Evolutionary conservation across 2,113 vertebrate genomes (phyloP).

Genomic region (Piliocolobus tephrosceles): DNA sequence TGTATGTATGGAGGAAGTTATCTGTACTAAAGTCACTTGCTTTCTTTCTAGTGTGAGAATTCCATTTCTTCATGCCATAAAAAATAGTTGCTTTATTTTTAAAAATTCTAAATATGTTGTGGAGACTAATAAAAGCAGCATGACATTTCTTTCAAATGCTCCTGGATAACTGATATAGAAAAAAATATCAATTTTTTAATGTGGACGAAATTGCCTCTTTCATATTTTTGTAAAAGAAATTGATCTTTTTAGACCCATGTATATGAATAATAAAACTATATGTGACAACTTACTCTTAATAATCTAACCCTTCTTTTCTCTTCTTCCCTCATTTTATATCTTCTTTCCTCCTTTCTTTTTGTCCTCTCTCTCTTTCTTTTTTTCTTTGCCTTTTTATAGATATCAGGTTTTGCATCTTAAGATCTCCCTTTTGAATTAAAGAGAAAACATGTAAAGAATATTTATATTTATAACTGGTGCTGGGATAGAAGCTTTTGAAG

Average conservation of each 20-base stretch:
- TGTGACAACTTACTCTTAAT: background rate
- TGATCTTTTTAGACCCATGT: background rate
- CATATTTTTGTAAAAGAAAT: background rate
- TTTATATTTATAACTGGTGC: background rate
- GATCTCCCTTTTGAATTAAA: background rate
- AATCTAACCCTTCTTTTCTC: background rate
- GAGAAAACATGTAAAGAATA: background rate
- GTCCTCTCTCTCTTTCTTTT: background rate
- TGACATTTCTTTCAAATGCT: background rate
- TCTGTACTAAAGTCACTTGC: background rate
- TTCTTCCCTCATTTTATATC: background rate
- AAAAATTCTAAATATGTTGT: background rate
- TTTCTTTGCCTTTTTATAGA: background rate
- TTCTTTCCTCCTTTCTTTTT: background rate
- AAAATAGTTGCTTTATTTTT: background rate
- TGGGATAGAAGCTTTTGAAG: background rate
- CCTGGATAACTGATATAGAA: background rate
- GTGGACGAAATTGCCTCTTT: background rate
- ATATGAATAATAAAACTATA: background rate
- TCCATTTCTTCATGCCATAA: background rate
- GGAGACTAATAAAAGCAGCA: background rate
- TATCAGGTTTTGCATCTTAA: background rate
- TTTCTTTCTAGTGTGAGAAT: slow-evolving; percentile 2
- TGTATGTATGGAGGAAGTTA: background rate
- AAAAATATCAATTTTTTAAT: background rate